Conservation (phyloP, 2,113 vertebrate species). For the Crotalus viridis region DNA sequence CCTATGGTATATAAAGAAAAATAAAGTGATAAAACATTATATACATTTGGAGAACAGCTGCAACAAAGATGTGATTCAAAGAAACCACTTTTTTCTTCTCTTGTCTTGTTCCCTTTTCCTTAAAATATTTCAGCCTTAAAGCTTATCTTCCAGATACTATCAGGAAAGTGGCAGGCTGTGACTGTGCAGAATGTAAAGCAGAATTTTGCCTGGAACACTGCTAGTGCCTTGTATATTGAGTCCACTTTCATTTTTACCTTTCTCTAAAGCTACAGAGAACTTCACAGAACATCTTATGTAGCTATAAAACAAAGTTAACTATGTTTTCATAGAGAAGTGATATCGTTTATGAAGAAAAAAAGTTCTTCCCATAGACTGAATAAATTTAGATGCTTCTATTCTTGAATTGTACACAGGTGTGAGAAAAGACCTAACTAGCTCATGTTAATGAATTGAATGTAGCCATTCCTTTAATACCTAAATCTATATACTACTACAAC, state of each 20-base stretch:
- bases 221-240: neutral
- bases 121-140: neutral
- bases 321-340: neutral
- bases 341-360: neutral
- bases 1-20: neutral
- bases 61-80: neutral
- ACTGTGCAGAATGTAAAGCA: neutral
- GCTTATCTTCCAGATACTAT: neutral
- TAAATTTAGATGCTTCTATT: neutral
- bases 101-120: neutral
- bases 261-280: neutral
- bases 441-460: neutral
- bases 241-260: neutral
- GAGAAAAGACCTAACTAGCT: neutral
- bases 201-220: neutral
- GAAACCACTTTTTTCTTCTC: neutral
- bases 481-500: neutral
- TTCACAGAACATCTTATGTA: neutral
- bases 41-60: neutral
- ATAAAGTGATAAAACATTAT: neutral
- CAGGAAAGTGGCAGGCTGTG: neutral
- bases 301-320: neutral
- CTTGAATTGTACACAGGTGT: neutral
- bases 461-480: neutral
- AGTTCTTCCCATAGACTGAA: neutral